A percentile compares a stretch with the other conserved stretches of the same genome.
Evolutionary conservation across 2,888 invertebrate genomes (phyloP).

Genomic region (Drosophila falleni): DNA sequence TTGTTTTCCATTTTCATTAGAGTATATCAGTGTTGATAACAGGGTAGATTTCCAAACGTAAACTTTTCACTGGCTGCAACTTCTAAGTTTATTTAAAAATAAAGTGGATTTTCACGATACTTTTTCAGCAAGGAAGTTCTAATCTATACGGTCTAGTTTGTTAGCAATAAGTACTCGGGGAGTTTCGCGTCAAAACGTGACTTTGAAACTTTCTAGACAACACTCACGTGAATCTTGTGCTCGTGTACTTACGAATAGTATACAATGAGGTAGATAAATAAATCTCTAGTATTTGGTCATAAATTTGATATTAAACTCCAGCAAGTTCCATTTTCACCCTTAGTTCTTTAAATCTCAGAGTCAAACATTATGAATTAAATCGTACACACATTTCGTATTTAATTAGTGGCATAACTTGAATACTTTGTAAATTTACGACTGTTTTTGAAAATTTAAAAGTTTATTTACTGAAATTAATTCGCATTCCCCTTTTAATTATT

Average conservation of each 20-base stretch:
- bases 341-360: constrained; percentile 16
- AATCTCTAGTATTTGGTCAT: neutral
- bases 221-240: constrained; percentile 19
- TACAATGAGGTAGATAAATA: constrained; percentile 7
- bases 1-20: neutral
- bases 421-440: constrained; percentile 58
- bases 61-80: neutral
- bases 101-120: constrained; percentile 26
- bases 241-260: neutral
- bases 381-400: constrained; percentile 38
- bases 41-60: neutral
- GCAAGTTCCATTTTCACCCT: constrained; percentile 1
- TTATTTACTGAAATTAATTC: constrained; percentile 57
- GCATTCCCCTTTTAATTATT: constrained; percentile 52
- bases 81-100: constrained; percentile 19
- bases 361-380: constrained; percentile 24
- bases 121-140: constrained; percentile 12
- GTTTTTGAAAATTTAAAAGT: constrained; percentile 51
- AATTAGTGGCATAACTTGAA: constrained; percentile 56
- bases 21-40: neutral
- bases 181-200: constrained; percentile 31
- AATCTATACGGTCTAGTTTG: constrained; percentile 30
- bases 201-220: constrained; percentile 40
- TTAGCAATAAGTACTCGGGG: constrained; percentile 17
- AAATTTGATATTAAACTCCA: constrained; percentile 3